Conservation (phyloP, 2,797 vertebrate species). For the Molothrus aeneus region DNA sequence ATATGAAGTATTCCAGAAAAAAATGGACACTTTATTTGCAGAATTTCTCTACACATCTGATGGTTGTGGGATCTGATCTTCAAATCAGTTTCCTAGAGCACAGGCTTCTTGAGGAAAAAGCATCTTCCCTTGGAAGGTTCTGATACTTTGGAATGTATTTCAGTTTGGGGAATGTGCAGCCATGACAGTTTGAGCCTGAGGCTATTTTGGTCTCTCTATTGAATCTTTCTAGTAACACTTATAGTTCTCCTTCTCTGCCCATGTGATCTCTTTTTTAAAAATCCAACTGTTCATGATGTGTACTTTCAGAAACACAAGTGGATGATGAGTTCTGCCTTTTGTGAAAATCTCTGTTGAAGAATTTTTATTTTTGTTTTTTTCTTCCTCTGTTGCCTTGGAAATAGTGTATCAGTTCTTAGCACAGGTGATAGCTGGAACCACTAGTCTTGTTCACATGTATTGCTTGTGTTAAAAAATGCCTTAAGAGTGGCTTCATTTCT, state of each 20-base stretch:
- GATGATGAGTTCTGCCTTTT: not conserved
- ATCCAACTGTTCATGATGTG: not conserved
- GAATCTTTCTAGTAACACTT: not conserved
- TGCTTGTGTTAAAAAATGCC: not conserved
- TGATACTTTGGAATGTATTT: not conserved
- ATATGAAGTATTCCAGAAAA: not conserved
- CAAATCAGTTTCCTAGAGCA: not conserved
- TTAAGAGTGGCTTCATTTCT: not conserved
- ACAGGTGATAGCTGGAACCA: not conserved
- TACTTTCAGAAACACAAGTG: not conserved
- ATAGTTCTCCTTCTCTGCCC: not conserved
- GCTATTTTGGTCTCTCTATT: not conserved
- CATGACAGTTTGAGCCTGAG: not conserved
- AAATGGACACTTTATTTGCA: not conserved
- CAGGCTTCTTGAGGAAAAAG: not conserved
- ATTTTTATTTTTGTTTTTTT: not conserved
- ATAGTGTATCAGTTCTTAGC: not conserved
- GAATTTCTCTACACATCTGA: not conserved
- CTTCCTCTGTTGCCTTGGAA: not conserved
- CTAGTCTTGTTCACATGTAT: not conserved
- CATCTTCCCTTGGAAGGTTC: not conserved
- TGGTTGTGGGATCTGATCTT: not conserved
- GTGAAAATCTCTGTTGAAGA: not conserved
- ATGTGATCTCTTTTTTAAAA: not conserved
- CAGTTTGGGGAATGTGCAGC: not conserved